A percentile compares a stretch with the other conserved stretches of the same genome.
Conservation (phyloP, 2,797 vertebrate genomes). For the Chelon auratus region DNA sequence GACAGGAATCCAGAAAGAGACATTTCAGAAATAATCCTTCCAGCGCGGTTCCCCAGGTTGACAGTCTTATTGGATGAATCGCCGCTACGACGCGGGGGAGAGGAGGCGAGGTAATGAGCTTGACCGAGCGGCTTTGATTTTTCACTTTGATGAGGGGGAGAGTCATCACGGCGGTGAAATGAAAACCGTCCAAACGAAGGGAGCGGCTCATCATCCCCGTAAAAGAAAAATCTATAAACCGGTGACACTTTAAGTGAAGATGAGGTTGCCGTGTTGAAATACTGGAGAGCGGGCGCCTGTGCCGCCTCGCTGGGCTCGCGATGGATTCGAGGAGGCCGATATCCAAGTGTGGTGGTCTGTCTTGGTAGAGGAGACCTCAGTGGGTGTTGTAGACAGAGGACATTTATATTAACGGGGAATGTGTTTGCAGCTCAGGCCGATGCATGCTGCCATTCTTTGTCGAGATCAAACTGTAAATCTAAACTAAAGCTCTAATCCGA, state of each 20-base stretch:
- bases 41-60: background rate
- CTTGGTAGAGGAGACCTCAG: constrained; percentile 36
- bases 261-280: constrained; percentile 19
- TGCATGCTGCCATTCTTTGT: background rate
- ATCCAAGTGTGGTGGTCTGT: constrained; percentile 1
- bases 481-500: background rate
- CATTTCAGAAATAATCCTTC: constrained; percentile 29
- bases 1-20: constrained; percentile 29
- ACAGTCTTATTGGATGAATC: constrained; percentile 18
- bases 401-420: background rate
- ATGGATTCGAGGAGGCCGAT: constrained; percentile 23
- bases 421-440: background rate
- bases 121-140: constrained; percentile 38
- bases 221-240: constrained; percentile 49
- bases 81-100: background rate
- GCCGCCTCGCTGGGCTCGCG: background rate
- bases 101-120: constrained; percentile 32
- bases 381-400: background rate
- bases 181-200: constrained; percentile 41
- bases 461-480: constrained; percentile 11
- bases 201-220: constrained; percentile 34
- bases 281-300: background rate
- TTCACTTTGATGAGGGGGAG: constrained; percentile 39
- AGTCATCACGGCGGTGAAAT: constrained; percentile 36
- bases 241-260: constrained; percentile 30